A percentile compares a stretch with the other conserved stretches of the same genome.
Conservation (phyloP, 2,888 invertebrate genomes). For the Epiblema foenella region DNA sequence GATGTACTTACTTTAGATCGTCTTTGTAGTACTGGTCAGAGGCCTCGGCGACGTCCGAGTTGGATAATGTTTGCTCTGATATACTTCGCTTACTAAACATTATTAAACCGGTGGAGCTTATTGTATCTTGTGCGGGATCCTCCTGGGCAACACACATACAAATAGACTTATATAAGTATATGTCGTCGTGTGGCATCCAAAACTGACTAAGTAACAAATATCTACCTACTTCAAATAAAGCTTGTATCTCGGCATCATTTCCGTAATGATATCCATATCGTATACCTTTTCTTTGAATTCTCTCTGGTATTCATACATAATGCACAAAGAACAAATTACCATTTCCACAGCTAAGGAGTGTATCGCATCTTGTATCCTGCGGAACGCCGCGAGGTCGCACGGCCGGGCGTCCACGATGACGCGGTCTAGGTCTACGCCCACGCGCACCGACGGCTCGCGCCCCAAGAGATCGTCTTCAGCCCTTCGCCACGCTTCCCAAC, state of each 20-base stretch:
- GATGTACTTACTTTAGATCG: constrained; percentile 66
- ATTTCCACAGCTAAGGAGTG: constrained; percentile 16
- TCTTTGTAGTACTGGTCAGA: constrained; percentile 72
- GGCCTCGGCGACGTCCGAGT: constrained; percentile 30
- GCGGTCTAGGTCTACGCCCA: constrained; percentile 61
- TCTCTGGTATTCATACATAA: too few relatives aligned
- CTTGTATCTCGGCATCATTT: too few relatives aligned
- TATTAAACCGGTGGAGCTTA: background rate
- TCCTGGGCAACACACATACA: background rate
- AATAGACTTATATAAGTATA: background rate
- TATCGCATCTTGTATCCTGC: constrained; percentile 46
- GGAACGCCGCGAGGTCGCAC: constrained; percentile 54
- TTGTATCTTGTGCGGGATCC: background rate
- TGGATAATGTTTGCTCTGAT: background rate
- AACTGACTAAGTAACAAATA: too few relatives aligned
- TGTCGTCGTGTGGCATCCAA: too few relatives aligned
- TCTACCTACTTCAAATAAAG: too few relatives aligned
- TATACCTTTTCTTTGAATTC: too few relatives aligned
- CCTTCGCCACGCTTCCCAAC: constrained; percentile 73
- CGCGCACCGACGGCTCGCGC: constrained; percentile 56
- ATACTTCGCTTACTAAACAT: background rate
- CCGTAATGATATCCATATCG: too few relatives aligned
- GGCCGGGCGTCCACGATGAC: constrained; percentile 64
- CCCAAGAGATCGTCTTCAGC: constrained; percentile 56
- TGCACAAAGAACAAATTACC: constrained; percentile 20